These are phyloP conservation scores for Cotesia glomerata DNA, from an alignment of 1,140 invertebrate genomes.

Conservation along the genomic window DNA sequence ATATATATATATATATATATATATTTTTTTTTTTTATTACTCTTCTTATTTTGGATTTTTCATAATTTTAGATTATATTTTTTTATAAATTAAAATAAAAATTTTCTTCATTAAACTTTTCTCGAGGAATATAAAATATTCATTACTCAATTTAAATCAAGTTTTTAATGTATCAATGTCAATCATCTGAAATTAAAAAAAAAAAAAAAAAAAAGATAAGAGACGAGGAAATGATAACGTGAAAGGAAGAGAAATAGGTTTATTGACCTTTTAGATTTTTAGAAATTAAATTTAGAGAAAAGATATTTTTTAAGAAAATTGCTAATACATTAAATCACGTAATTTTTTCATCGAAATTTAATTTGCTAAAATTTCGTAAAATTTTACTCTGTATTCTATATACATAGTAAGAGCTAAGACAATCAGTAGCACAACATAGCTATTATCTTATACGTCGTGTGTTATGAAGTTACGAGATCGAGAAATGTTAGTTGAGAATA, in stretches of 20 bases:
- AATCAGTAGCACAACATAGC: slow-evolving; percentile 13
- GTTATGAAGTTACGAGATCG: slow-evolving; percentile 2
- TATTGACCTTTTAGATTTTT: too few species aligned
- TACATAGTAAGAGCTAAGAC: slow-evolving; percentile 3
- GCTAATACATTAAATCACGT: too few species aligned
- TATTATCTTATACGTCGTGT: slow-evolving; percentile 21
- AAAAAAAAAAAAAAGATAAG: slow-evolving; percentile 2
- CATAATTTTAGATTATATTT: too few species aligned
- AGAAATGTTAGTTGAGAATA: background rate
- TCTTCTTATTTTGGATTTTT: too few species aligned
- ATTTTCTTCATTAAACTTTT: too few species aligned
- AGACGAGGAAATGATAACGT: background rate
- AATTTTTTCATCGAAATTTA: too few species aligned
- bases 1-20: too few species aligned
- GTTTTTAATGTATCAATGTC: background rate
- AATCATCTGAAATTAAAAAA: background rate
- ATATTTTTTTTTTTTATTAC: too few species aligned
- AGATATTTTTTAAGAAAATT: too few species aligned
- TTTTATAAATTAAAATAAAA: too few species aligned
- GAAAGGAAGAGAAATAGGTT: background rate
- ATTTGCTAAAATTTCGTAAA: background rate
- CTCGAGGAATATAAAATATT: too few species aligned
- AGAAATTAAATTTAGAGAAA: too few species aligned
- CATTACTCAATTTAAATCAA: background rate
- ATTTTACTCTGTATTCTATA: slow-evolving; percentile 6